phyloP scores from a whole-genome alignment of 2,888 invertebrate genomes.

The Timema podura region DNA sequence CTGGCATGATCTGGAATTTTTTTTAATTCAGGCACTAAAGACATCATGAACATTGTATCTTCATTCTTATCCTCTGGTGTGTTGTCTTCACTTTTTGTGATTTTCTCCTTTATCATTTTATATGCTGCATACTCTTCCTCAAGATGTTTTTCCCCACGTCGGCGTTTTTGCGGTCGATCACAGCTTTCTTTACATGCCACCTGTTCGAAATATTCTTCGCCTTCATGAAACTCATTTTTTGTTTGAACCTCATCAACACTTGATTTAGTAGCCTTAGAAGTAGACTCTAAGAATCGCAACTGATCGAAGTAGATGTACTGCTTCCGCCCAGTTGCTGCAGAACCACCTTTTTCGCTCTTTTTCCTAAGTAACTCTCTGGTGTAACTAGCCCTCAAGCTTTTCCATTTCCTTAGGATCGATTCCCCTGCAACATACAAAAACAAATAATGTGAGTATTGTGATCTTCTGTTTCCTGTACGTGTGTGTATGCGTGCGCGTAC shows the following conservation, averaged over 20 bases:
- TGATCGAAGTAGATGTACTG: too few relatives aligned
- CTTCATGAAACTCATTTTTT: conserved; percentile 2
- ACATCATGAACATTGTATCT: conserved; percentile 15
- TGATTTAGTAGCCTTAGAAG: too few relatives aligned
- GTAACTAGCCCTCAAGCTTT: too few relatives aligned
- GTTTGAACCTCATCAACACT: not conserved
- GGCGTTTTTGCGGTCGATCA: not conserved
- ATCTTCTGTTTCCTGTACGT: too few relatives aligned
- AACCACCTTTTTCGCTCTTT: too few relatives aligned
- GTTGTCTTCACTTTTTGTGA: not conserved
- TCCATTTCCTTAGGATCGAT: too few relatives aligned
- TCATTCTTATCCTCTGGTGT: not conserved
- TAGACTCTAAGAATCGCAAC: too few relatives aligned
- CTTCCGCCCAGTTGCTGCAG: too few relatives aligned
- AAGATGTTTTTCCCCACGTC: not conserved
- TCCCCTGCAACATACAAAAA: too few relatives aligned
- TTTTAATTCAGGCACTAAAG: not conserved
- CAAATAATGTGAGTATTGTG: too few relatives aligned
- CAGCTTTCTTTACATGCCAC: not conserved
- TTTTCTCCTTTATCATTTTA: conserved; percentile 8
- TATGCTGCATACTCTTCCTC: not conserved
- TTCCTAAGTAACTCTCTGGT: too few relatives aligned
- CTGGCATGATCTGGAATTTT: not conserved
- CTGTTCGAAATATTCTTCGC: not conserved
- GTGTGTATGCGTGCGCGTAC: too few relatives aligned